Evolutionary conservation across 1,140 invertebrate genomes (phyloP), one percentile per base, ranked within the genome.

Genomic region (Bathynomus jamesi): DNA sequence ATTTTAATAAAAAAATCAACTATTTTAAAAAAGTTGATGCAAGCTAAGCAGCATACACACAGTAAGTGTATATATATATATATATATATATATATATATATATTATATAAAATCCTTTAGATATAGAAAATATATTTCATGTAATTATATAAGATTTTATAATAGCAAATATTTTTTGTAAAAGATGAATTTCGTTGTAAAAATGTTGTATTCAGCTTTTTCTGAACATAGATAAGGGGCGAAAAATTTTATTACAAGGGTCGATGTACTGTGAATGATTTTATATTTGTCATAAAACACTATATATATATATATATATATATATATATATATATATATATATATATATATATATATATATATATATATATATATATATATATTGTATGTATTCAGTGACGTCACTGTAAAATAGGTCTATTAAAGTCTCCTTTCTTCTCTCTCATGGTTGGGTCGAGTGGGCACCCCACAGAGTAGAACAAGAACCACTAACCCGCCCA

Each of bases 271-370:
- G n/a, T n/a, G n/a, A n/a, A n/a, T n/a, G n/a, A n/a, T n/a, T n/a
- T n/a, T n/a, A n/a, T n/a, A n/a, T n/a, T n/a, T n/a, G n/a, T n/a
- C n/a, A n/a, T n/a, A n/a, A n/a, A n/a, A n/a, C n/a, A n/a, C n/a
- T 28, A 65, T 28, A 65, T 65, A 65, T 65, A 65, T 65, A 65
- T 28, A 28, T 65, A 65, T 65, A 21, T 64, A 64, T 21, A 64
- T 21, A 65, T 65, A 65, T 65, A 65, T 65, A 65, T 65, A 65
- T 65, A 65, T 65, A 65, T 65, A 65, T 65, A 28, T 65, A 65
- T 65, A 65, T 65, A 65, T 65, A 28, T 65, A 65, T 65, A 65
- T 28, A 65, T 65, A 65, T 65, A 28, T 65, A 28, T 65, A 28
- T 65, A 28, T 65, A 28, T 65, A 28, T 28, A 28, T 65, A 28